Evolutionary conservation across 2,888 invertebrate genomes (phyloP).

Genomic region (Calliopum simillimum): DNA sequence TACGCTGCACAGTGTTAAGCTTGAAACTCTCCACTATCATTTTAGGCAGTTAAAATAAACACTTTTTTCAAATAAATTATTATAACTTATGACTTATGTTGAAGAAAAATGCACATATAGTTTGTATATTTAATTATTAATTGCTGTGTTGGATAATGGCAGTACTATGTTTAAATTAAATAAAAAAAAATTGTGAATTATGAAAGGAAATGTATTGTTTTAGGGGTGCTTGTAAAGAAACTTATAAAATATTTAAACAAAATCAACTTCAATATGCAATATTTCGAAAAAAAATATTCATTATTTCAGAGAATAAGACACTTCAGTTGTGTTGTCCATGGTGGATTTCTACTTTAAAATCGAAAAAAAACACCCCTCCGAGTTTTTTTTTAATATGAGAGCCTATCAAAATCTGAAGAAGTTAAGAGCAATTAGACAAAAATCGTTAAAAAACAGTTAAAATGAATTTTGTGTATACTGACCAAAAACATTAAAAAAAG

Average conservation of each 20-base stretch:
- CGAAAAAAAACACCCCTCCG: no score
- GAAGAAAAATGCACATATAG: conserved; percentile 49
- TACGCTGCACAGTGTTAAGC: no score
- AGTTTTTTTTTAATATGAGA: no score
- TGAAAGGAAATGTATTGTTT: conserved; percentile 29
- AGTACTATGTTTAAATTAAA: conserved; percentile 33
- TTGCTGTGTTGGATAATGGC: conserved; percentile 45
- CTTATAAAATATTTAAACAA: conserved; percentile 36
- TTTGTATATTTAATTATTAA: conserved; percentile 40
- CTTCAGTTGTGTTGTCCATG: conserved; percentile 55
- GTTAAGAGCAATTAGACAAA: no score
- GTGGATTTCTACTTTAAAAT: no score
- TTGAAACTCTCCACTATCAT: background rate
- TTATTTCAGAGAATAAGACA: conserved; percentile 30
- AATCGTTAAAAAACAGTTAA: no score
- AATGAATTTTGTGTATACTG: no score
- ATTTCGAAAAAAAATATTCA: conserved; percentile 19
- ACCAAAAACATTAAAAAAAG: no score
- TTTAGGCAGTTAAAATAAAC: background rate
- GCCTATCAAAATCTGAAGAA: no score
- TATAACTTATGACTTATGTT: conserved; percentile 21
- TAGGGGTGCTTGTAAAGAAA: conserved; percentile 41
- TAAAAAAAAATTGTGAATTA: conserved; percentile 18
- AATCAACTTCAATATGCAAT: conserved; percentile 36
- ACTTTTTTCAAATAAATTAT: conserved; percentile 17